Evolutionary conservation across 1,140 invertebrate genomes (phyloP), one percentile per base, ranked within the genome.

Genomic region (Drosophila rhopaloa): DNA sequence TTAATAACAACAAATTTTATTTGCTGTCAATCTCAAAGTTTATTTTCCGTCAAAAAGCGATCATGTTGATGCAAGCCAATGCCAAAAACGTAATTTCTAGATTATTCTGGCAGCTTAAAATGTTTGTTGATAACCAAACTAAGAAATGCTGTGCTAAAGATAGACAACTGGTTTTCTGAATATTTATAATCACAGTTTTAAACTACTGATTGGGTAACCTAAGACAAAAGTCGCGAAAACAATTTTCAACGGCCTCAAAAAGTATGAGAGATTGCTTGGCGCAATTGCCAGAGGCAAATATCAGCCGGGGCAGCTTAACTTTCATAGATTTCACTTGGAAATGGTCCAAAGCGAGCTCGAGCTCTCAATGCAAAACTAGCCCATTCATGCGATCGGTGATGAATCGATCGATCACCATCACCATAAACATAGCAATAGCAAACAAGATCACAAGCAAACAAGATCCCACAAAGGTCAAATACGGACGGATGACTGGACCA

Each of bases 241-340:
- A 27, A 51, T 8, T 60, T 40, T 51, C 24, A 27, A 55, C 67
- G 68, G 66, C 68, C 70, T 72, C 66, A 72, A 59, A 71, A 44
- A 16, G 32, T 51, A 16, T 37, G 44, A 55, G 41, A 65, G 59
- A 70, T 70, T 54, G 57, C 41, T 72, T 75, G 76, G 59, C 67
- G 59, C 71, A 44, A 57, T 71, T 54, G 65, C 58, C 51, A 44
- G 56, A 40, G 76, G 76, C 74, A 29, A 47, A 44, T 14, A 50
- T 14, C 40, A 51, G 47, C 53, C 40, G 27, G 24, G 27, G 9
- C 38, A 48, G 50, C 57, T 56, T 72, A 80, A 88, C 84, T 88
- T 88, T 88, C 84, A 84, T 89, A 90, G 84, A 88, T 88, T 88
- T 88, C 84, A 88, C 84, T 88, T 88, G 84, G 84, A 88, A 88